Evolutionary conservation across 2,113 vertebrate genomes (phyloP).

Genomic region (Gnathonemus longibarbis): DNA sequence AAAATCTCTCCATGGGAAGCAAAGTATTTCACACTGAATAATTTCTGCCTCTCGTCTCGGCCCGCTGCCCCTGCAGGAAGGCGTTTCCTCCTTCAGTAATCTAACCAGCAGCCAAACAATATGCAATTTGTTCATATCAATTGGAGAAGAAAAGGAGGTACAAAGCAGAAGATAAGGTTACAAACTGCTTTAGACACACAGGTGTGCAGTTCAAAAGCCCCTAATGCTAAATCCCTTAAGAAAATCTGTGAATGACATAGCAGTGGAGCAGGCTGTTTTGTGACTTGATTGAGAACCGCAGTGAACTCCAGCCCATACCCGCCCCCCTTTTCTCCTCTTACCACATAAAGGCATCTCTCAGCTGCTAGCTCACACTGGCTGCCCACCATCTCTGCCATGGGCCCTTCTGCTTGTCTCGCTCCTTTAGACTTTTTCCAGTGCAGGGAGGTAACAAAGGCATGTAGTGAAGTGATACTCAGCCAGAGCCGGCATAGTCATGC

Average conservation of each 20-base stretch:
- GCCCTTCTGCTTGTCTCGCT: background rate
- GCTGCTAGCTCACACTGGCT: background rate
- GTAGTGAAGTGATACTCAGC: background rate
- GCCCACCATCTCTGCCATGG: background rate
- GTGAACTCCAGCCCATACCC: background rate
- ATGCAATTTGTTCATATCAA: slow-evolving; percentile 71
- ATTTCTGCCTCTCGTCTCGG: slow-evolving; percentile 51
- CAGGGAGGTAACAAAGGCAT: background rate
- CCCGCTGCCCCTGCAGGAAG: slow-evolving; percentile 52
- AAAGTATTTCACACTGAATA: slow-evolving; percentile 56
- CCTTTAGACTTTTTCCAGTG: background rate
- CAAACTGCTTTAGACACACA: slow-evolving; percentile 67
- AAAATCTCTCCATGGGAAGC: slow-evolving; percentile 50
- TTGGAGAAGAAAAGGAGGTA: slow-evolving; percentile 54
- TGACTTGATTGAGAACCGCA: background rate
- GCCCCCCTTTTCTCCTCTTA: background rate
- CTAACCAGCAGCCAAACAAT: slow-evolving; percentile 56
- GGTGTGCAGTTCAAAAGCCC: slow-evolving; percentile 67
- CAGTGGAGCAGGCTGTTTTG: background rate
- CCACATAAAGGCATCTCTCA: background rate
- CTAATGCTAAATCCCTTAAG: slow-evolving; percentile 46
- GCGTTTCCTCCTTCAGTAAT: slow-evolving; percentile 50
- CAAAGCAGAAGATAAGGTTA: slow-evolving; percentile 73
- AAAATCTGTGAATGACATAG: slow-evolving; percentile 6
- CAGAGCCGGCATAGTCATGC: background rate